Evolutionary conservation across 1,140 invertebrate genomes (phyloP).

Genomic region (Coelopa frigida): DNA sequence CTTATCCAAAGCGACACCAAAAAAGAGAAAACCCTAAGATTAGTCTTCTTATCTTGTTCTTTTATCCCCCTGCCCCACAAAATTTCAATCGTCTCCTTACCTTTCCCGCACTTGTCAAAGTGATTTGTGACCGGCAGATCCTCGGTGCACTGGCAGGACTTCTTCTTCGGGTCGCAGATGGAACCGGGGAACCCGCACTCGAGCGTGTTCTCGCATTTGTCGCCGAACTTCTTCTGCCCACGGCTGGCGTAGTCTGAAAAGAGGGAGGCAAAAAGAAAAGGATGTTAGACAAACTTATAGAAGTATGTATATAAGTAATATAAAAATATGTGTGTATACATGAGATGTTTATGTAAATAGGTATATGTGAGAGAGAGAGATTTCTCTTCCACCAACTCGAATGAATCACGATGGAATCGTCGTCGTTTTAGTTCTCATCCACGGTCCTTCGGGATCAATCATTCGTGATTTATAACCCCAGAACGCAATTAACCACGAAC

Average conservation of each 20-base stretch:
- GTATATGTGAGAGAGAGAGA: background rate
- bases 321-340: background rate
- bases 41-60: background rate
- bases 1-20: background rate
- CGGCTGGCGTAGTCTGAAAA: constrained; percentile 45
- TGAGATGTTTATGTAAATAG: background rate
- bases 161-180: constrained; percentile 59
- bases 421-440: too few species aligned
- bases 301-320: background rate
- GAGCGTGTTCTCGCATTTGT: constrained; percentile 57
- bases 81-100: constrained; percentile 51
- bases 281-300: background rate
- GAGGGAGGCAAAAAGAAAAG: background rate
- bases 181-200: constrained; percentile 69
- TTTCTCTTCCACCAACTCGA: too few species aligned
- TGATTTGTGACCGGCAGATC: constrained; percentile 69
- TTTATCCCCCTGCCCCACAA: too few species aligned
- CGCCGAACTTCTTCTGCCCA: constrained; percentile 59
- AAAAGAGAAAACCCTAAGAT: background rate
- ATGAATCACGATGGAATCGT: too few species aligned
- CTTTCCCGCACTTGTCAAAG: constrained; percentile 73
- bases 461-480: too few species aligned
- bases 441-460: too few species aligned
- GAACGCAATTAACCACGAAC: too few species aligned
- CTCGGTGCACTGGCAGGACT: constrained; percentile 62